phyloP scores from a whole-genome alignment of 1,140 invertebrate species.

The Eubasilissa regina region DNA sequence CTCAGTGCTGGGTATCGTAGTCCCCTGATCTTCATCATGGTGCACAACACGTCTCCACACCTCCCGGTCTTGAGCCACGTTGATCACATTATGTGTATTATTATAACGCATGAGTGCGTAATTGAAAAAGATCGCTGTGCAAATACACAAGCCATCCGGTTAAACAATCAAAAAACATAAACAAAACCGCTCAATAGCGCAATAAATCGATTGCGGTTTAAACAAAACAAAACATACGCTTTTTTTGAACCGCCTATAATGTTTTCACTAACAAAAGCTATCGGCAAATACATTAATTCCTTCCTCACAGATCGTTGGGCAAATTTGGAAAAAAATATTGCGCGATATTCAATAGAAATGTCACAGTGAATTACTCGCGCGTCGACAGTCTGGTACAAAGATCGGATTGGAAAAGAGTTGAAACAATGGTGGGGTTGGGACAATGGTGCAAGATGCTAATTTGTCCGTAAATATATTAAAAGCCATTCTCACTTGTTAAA shows the following conservation, averaged over 20 bases:
- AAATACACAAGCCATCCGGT: too few relatives aligned
- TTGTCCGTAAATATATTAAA: slow-evolving; percentile 57
- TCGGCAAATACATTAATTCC: slow-evolving; percentile 27
- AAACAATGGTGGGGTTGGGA: slow-evolving; percentile 50
- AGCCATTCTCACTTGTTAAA: slow-evolving; percentile 55
- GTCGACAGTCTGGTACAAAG: slow-evolving; percentile 48
- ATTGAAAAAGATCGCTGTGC: too few relatives aligned
- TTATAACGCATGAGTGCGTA: too few relatives aligned
- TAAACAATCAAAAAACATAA: too few relatives aligned
- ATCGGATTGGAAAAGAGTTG: slow-evolving; percentile 50
- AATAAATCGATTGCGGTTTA: not conserved
- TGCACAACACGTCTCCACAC: too few relatives aligned
- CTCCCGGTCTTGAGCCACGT: too few relatives aligned
- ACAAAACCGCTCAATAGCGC: not conserved
- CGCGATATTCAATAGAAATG: slow-evolving; percentile 40
- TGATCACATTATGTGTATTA: too few relatives aligned
- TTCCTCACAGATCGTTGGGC: slow-evolving; percentile 4
- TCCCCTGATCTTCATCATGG: too few relatives aligned
- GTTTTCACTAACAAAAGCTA: slow-evolving; percentile 36
- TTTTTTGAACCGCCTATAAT: slow-evolving; percentile 12
- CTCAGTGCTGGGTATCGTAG: too few relatives aligned
- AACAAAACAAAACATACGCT: slow-evolving; percentile 8
- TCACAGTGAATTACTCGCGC: slow-evolving; percentile 52
- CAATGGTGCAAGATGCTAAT: slow-evolving; percentile 54
- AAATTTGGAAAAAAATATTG: slow-evolving; percentile 19